phyloP scores from a whole-genome alignment of 1,140 invertebrate genomes.

The Hirudo medicinalis region DNA sequence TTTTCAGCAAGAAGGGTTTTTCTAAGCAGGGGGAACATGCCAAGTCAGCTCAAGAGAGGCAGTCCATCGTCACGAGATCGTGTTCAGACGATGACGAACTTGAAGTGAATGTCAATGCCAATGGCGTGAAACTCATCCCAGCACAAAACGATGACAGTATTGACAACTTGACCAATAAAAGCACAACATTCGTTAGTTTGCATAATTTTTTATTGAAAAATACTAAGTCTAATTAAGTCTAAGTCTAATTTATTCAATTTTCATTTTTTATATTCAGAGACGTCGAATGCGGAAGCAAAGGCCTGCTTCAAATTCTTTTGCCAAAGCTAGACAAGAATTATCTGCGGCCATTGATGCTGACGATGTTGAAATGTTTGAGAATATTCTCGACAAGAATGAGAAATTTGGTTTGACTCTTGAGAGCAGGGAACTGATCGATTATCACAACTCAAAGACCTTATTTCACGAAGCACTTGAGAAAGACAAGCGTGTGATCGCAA shows the following conservation, averaged over 20 bases:
- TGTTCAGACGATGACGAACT: constrained; percentile 7
- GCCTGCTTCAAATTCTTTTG: background rate
- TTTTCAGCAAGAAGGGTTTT: background rate
- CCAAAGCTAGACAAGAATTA: constrained; percentile 5
- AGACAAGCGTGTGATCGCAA: background rate
- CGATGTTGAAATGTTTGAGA: constrained; percentile 11
- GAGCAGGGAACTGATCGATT: constrained; percentile 6
- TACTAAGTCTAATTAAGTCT: too few species aligned
- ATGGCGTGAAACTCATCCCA: too few species aligned
- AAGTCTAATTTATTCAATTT: background rate
- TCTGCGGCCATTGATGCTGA: background rate
- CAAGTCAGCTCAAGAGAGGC: background rate
- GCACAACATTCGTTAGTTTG: background rate
- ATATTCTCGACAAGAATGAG: background rate
- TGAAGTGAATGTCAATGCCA: background rate
- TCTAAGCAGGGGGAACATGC: background rate
- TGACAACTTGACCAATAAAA: constrained; percentile 1
- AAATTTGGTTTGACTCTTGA: constrained; percentile 7
- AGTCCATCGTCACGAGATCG: background rate
- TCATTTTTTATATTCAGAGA: background rate
- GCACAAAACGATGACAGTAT: background rate
- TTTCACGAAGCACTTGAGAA: constrained; percentile 6
- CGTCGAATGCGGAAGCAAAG: background rate
- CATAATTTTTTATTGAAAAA: background rate
- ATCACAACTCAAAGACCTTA: background rate